Percentiles rank a stretch among this genome's conserved stretches.
These are phyloP conservation scores for Notechis scutatus DNA, from an alignment of 2,113 vertebrate species.

Conservation along the genomic window DNA sequence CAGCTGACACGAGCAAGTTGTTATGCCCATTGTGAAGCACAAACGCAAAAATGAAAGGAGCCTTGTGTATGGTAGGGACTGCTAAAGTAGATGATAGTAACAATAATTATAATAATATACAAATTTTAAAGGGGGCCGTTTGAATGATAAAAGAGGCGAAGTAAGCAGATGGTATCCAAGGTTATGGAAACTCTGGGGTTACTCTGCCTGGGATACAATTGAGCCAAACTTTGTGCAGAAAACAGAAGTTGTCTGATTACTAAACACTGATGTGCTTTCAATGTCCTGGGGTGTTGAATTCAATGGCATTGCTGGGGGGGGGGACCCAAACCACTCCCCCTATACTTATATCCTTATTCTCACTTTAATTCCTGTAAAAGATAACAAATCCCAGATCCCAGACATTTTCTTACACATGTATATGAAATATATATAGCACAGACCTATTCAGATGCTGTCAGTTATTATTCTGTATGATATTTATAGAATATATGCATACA, in stretches of 20 bases:
- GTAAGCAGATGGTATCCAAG: not conserved
- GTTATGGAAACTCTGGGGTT: not conserved
- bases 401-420: not conserved
- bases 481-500: not conserved
- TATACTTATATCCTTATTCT: not conserved
- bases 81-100: not conserved
- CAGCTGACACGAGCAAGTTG: not conserved
- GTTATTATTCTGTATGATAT: not conserved
- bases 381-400: not conserved
- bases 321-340: not conserved
- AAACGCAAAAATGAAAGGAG: not conserved
- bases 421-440: not conserved
- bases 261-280: not conserved
- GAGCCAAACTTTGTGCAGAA: not conserved
- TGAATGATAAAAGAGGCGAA: not conserved
- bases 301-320: not conserved
- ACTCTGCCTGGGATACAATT: not conserved
- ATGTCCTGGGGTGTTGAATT: not conserved
- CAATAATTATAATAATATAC: not conserved
- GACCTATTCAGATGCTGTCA: not conserved
- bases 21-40: not conserved
- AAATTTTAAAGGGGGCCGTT: not conserved
- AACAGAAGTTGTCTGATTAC: not conserved
- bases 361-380: not conserved
- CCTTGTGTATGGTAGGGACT: not conserved